These are phyloP conservation scores for Artibeus lituratus DNA, from an alignment of 2,797 vertebrate genomes.

Conservation along the genomic window DNA sequence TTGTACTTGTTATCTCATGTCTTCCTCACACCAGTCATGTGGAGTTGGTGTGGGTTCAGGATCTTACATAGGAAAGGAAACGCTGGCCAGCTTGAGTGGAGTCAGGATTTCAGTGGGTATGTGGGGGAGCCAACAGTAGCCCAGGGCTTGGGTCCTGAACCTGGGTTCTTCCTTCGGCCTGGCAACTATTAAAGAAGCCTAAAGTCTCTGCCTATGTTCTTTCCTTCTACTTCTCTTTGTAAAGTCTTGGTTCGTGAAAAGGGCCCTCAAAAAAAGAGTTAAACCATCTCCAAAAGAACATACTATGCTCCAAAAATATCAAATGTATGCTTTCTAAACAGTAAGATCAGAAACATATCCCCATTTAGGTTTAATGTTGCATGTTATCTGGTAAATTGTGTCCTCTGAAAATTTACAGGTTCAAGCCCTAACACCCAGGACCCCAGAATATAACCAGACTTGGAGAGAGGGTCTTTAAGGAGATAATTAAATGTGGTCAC, in stretches of 20 bases:
- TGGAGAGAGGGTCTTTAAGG: neutral
- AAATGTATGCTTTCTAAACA: neutral
- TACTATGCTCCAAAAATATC: neutral
- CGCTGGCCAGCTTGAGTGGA: fast-evolving
- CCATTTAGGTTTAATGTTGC: neutral
- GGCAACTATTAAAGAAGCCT: neutral
- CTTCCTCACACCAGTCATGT: no score
- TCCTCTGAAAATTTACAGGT: neutral
- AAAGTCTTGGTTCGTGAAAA: neutral
- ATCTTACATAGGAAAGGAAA: neutral
- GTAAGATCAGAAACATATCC: neutral
- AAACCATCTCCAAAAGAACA: neutral
- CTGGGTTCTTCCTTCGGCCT: neutral
- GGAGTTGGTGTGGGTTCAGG: neutral
- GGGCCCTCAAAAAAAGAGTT: neutral
- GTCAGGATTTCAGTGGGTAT: no score
- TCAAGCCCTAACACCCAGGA: neutral
- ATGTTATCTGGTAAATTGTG: neutral
- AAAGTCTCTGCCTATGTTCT: neutral
- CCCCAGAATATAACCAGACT: neutral
- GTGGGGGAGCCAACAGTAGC: no score
- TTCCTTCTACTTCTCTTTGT: neutral
- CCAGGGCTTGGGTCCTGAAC: fast-evolving
- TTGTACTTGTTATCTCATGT: neutral
- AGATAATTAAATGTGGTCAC: neutral